These are phyloP conservation scores for Patella caerulea DNA, from an alignment of 2,888 invertebrate species.

Conservation along the genomic window DNA sequence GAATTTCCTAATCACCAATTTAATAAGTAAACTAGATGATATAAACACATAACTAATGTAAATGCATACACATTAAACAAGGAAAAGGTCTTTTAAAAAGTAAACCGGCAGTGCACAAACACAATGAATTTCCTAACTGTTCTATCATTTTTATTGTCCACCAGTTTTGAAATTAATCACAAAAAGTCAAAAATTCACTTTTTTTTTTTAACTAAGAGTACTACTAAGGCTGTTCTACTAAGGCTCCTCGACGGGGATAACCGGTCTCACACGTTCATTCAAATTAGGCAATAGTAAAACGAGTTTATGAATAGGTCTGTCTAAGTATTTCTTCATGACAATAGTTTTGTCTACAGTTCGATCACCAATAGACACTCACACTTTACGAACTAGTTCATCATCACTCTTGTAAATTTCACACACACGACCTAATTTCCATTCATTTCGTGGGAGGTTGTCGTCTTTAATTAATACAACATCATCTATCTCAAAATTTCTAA, in stretches of 20 bases:
- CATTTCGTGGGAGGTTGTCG: constrained; percentile 11
- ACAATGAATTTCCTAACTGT: no score
- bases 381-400: constrained; percentile 19
- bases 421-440: constrained; percentile 18
- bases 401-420: constrained; percentile 9
- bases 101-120: no score
- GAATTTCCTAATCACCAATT: no score
- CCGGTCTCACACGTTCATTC: background rate
- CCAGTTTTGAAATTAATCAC: no score
- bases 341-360: constrained; percentile 6
- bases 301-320: constrained; percentile 1
- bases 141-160: no score
- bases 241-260: background rate
- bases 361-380: constrained; percentile 1
- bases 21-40: no score
- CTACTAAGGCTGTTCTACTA: no score
- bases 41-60: no score
- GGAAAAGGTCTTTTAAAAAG: no score
- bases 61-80: no score
- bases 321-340: background rate
- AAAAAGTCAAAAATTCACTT: no score
- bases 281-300: background rate
- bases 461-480: constrained; percentile 25
- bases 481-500: background rate
- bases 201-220: no score